Base-by-base conservation (phyloP, 2,888 invertebrate species). In the Orchesellides sinensis region DNA sequence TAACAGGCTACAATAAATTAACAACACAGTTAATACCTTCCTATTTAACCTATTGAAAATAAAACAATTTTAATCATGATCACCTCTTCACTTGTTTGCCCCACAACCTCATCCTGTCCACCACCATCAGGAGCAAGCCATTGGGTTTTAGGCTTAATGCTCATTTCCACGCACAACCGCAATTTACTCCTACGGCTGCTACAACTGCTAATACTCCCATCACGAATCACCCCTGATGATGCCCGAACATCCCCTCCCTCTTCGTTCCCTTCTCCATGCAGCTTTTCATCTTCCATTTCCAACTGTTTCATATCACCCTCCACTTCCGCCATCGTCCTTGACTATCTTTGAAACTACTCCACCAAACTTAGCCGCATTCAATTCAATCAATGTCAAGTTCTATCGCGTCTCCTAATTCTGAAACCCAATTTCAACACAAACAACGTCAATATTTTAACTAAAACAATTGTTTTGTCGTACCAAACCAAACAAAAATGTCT, bases 101-200 rank as follows among this genome's bases (percentile, higher is more conserved):
- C n/a, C n/a, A n/a, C n/a, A n/a, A n/a, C n/a, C n/a, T n/a, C n/a
- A 54, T 8, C n/a, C 54, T 14, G 1, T 47, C 73, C 61, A 6
- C 12, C 21, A 32, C 73, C 21, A 35, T 19, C 29, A 54, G 8
- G n/a, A 29, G 21, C 14, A 25, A 19, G 61, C 29, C 45, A 8
- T 65, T 32, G 35, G 23, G n/a, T n/a, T n/a, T n/a, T n/a, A n/a
- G n/a, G n/a, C 29, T 66, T 45, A 17, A 75, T 75, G 29, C 21
- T 66, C 75, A 75, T 75, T 66, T 75, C 75, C 65, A 75, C 10
- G 6, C 27, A 45, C 0, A 75, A 56, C 2, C 75, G 29, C 8
- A 66, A 40, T 19, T 66, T 65, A 17, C 29, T 56, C 21, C 47
- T 66, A 0, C 65, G 75, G 21, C 75, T 66, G 10, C 56, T 21